Evolutionary conservation across 2,888 invertebrate species (phyloP).

Genomic region (Conchocele bisecta): DNA sequence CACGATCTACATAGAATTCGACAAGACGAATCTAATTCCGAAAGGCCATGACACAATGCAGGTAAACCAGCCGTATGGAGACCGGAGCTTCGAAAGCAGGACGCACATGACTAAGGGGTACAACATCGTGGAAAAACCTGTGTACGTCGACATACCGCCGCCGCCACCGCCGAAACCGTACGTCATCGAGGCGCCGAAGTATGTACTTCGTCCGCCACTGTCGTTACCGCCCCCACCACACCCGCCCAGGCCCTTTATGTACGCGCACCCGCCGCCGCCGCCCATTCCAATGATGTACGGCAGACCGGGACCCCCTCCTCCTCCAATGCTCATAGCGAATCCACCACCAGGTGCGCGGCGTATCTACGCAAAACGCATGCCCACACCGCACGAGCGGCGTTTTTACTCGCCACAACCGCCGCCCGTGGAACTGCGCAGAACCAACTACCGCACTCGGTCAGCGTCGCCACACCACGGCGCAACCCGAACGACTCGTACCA

Average conservation of each 20-base stretch:
- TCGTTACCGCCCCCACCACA: slow-evolving; percentile 8
- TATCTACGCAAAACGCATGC: slow-evolving; percentile 30
- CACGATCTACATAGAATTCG: slow-evolving; percentile 49
- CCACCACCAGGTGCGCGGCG: slow-evolving; percentile 15
- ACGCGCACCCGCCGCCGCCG: slow-evolving; percentile 5
- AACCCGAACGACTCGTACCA: slow-evolving; percentile 18
- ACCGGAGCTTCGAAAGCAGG: background rate
- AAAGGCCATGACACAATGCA: slow-evolving; percentile 23
- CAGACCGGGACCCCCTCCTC: slow-evolving; percentile 1
- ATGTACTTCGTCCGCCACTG: background rate
- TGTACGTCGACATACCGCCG: background rate
- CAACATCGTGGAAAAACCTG: background rate
- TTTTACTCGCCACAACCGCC: slow-evolving; percentile 24
- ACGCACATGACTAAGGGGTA: background rate
- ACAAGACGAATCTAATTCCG: slow-evolving; percentile 42
- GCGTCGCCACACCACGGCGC: slow-evolving; percentile 41
- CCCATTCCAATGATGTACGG: slow-evolving; percentile 5
- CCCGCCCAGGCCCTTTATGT: background rate
- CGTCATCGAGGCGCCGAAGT: slow-evolving; percentile 2
- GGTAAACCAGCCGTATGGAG: background rate
- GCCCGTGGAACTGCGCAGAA: slow-evolving; percentile 5
- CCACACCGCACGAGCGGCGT: background rate
- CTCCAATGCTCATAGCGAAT: background rate
- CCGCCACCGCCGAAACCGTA: background rate
- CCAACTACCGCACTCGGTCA: slow-evolving; percentile 31